Evolutionary conservation across 2,113 vertebrate species (phyloP).

Genomic region (Buteo buteo): DNA sequence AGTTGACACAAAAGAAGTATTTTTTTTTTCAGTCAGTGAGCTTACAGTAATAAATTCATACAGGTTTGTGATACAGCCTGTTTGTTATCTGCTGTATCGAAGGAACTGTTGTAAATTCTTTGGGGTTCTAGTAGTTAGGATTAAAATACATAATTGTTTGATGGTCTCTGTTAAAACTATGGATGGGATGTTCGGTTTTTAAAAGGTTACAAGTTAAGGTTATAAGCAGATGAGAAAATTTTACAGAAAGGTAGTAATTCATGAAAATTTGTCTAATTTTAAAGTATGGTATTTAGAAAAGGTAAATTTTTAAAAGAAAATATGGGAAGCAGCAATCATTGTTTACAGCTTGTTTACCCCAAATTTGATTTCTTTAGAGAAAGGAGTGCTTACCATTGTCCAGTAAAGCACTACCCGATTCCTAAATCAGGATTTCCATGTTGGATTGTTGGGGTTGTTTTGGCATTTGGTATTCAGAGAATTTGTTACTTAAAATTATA

Average conservation of each 20-base stretch:
- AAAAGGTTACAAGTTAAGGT: not conserved
- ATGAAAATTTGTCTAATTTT: not conserved
- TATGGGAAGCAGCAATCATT: not conserved
- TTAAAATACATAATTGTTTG: not conserved
- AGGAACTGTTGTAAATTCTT: not conserved
- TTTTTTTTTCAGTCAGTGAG: not conserved
- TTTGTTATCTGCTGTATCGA: not conserved
- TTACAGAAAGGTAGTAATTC: not conserved
- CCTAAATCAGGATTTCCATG: not conserved
- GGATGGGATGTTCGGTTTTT: not conserved
- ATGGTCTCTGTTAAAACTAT: not conserved
- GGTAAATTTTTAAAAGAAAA: not conserved
- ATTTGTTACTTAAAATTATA: not conserved
- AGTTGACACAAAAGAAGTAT: not conserved
- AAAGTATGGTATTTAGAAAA: not conserved
- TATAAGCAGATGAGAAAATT: not conserved
- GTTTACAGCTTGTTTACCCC: not conserved
- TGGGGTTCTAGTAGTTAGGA: not conserved
- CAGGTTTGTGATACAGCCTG: not conserved
- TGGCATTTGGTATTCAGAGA: not conserved
- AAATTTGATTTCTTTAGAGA: not conserved
- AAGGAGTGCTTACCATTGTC: not conserved
- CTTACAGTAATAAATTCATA: not conserved
- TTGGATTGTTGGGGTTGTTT: not conserved
- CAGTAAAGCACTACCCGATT: not conserved